Evolutionary conservation across 1,140 invertebrate genomes (phyloP), one percentile per base, ranked within the genome.

Genomic region (Lasioglossum baleicum): DNA sequence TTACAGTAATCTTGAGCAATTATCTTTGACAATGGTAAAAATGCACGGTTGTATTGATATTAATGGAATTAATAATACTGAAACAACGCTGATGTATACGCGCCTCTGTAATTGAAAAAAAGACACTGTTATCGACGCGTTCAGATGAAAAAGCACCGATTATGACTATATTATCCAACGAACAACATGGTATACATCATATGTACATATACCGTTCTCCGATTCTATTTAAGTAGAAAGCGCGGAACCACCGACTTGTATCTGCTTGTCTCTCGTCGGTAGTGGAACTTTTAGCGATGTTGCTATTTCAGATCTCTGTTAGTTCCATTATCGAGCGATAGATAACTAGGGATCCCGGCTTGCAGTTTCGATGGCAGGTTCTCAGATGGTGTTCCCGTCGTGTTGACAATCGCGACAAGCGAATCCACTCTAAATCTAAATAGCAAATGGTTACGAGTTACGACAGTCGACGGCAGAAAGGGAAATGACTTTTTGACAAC

Each of bases 401-500:
- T 40, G 17, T 6, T 1, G 26, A 22, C 0, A 2, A 3, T 0
- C 6, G 0, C 13, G 31, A 67, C 31, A 31, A 53, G 31, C 20
- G 56, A 64, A 70, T 56, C 20, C 20, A 17, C 10, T 73, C 76
- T 79, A 22, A 26, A 26, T 73, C 76, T 79, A 22, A 26, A 26
- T 26, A 26, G 1, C 40, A 48, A 22, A 42, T 0, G 7, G 60
- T 26, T 26, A 26, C 26, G 26, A 26, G 26, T 26, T 26, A n/a
- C 15, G 44, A n/a, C 67, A 48, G 44, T 48, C 64, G 15, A 40
- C 31, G 78, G 53, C 42, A 11, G n/a, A 80, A 53, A 61, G 63
- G 63, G 15, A 80, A 67, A 80, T 75, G 71, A 67, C 40, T 80
- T 74, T 53, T 75, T 80, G 78, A 80, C 71, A 80, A 75, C 72